Evolutionary conservation across 2,888 invertebrate genomes (phyloP).

Genomic region (Eilema sororculum): DNA sequence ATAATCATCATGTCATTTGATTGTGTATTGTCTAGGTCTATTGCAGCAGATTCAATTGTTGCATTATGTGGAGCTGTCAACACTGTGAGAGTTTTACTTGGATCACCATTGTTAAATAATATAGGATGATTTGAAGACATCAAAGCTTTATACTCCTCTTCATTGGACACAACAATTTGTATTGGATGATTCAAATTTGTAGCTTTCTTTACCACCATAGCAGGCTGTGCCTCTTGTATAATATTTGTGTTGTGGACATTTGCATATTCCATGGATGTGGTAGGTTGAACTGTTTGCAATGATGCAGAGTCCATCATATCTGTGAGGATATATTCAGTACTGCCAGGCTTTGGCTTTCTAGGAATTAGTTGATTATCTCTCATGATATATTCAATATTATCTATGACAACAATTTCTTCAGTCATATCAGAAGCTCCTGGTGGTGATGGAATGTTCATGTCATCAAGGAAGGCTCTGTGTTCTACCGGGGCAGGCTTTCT

Average conservation of each 20-base stretch:
- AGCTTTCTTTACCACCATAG: conserved; percentile 70
- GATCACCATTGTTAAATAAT: conserved; percentile 75
- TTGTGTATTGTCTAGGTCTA: conserved; percentile 83
- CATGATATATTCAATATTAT: conserved; percentile 88
- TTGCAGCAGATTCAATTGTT: conserved; percentile 63
- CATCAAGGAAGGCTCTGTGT: conserved; percentile 62
- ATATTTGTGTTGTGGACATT: conserved; percentile 57
- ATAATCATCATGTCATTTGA: conserved; percentile 89
- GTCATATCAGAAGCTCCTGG: conserved; percentile 31
- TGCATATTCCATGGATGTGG: conserved; percentile 68
- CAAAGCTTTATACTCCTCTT: conserved; percentile 82
- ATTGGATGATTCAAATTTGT: conserved; percentile 72
- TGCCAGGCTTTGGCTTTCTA: conserved; percentile 54
- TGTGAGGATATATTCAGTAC: conserved; percentile 65
- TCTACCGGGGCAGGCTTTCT: conserved; percentile 45
- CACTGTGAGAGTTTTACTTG: conserved; percentile 77
- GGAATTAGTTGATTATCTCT: conserved; percentile 74
- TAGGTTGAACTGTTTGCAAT: conserved; percentile 55
- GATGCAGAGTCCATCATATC: conserved; percentile 65
- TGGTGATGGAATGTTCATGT: conserved; percentile 47
- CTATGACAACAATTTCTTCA: conserved; percentile 82
- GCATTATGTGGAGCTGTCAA: conserved; percentile 69
- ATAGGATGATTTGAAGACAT: conserved; percentile 80
- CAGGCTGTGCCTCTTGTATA: conserved; percentile 57
- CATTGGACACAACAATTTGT: conserved; percentile 83